Evolutionary conservation across 2,113 vertebrate genomes (phyloP).

Genomic region (Peromyscus maniculatus): DNA sequence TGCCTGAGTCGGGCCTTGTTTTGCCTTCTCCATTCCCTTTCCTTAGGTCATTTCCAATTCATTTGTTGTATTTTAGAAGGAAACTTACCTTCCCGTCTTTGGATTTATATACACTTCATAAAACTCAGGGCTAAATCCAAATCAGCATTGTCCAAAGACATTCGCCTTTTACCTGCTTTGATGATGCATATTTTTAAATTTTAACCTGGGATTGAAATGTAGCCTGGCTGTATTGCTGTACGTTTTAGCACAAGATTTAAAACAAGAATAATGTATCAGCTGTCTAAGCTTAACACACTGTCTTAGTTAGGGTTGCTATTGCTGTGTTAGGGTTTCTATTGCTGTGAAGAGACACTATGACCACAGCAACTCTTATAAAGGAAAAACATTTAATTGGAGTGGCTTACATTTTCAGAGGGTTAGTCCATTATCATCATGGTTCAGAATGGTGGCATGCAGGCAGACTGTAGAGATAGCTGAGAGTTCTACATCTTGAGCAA

Average conservation of each 20-base stretch:
- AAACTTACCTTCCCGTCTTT: not conserved
- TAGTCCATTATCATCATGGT: not conserved
- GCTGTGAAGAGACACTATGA: not conserved
- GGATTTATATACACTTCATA: not conserved
- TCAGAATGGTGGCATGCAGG: not conserved
- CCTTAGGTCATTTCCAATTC: not conserved
- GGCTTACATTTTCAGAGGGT: not conserved
- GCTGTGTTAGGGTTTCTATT: not conserved
- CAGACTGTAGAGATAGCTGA: not conserved
- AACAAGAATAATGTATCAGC: not conserved
- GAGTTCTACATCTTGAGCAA: not conserved
- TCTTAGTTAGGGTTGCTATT: not conserved
- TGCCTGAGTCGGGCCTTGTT: rapidly evolving
- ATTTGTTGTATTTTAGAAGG: not conserved
- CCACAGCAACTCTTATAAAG: not conserved
- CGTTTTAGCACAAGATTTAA: not conserved
- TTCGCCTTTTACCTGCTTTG: not conserved
- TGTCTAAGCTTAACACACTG: not conserved
- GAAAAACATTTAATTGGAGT: not conserved
- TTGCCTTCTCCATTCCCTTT: not conserved
- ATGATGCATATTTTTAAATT: not conserved
- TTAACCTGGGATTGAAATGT: not conserved
- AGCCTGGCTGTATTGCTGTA: not conserved
- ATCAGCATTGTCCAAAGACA: not conserved
- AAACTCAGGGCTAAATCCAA: not conserved